Percentiles rank a stretch among this genome's conserved stretches.
These are phyloP conservation scores for Pogonocherus hispidulus DNA, from an alignment of 2,888 invertebrate species.

Conservation along the genomic window DNA sequence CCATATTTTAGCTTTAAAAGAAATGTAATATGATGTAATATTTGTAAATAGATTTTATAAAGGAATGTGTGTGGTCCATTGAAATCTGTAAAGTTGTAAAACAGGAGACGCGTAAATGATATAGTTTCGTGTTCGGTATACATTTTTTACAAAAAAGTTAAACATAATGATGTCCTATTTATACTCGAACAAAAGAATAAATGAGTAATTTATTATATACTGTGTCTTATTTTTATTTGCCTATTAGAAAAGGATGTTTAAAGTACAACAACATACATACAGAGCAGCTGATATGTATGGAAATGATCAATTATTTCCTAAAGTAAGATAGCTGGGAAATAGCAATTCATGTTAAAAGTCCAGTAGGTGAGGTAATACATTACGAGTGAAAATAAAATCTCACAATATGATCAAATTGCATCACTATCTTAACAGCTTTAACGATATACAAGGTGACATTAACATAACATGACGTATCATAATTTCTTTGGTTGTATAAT, in stretches of 20 bases:
- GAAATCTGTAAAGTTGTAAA: background rate
- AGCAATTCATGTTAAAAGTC: no score
- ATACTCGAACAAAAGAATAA: background rate
- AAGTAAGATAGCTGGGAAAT: no score
- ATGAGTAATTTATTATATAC: background rate
- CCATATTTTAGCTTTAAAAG: conserved; percentile 34
- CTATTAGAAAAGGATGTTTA: background rate
- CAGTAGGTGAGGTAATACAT: no score
- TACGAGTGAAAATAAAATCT: no score
- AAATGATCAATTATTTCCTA: no score
- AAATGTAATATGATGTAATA: conserved; percentile 22
- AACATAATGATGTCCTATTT: background rate
- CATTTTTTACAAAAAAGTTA: background rate
- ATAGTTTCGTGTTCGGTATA: background rate
- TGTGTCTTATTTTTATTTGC: background rate
- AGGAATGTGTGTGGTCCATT: background rate
- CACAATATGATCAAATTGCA: no score
- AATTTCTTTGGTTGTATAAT: no score
- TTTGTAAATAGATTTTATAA: conserved; percentile 17
- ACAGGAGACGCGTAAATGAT: no score
- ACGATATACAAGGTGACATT: no score
- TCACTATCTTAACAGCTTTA: no score
- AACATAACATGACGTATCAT: no score
- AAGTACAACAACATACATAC: conserved; percentile 1
- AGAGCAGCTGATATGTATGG: no score